Conservation (phyloP, 2,888 invertebrate genomes). For the Hirtodrosophila trivittata region DNA sequence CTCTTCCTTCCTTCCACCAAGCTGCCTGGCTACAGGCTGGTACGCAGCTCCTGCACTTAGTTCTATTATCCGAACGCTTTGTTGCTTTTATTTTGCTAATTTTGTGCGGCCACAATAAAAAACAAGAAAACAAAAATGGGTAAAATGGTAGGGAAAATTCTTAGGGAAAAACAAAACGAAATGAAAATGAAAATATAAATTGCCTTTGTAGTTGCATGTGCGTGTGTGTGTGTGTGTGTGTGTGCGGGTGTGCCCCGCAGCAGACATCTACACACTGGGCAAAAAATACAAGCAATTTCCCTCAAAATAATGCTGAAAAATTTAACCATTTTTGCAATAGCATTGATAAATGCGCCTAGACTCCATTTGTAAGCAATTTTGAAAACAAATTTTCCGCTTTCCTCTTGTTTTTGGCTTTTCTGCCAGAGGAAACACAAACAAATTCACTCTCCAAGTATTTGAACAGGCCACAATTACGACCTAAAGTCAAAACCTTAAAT, state of each 20-base stretch:
- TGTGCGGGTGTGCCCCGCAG: conserved; percentile 9
- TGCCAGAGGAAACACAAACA: not conserved
- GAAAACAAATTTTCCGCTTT: not conserved
- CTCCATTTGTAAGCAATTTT: conserved; percentile 36
- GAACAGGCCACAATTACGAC: not conserved
- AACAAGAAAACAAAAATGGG: conserved; percentile 46
- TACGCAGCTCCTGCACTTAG: conserved; percentile 63
- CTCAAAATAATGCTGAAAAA: conserved; percentile 7
- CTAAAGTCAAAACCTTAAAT: not conserved
- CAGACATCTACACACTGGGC: conserved; percentile 15
- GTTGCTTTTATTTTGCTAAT: conserved; percentile 61
- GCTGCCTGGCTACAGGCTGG: conserved; percentile 9
- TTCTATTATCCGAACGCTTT: conserved; percentile 63
- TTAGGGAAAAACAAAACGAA: conserved; percentile 25
- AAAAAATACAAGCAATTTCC: too few relatives aligned
- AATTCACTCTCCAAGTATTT: conserved; percentile 2
- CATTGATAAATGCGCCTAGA: conserved; percentile 19
- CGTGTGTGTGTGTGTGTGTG: conserved; percentile 7
- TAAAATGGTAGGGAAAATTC: conserved; percentile 27
- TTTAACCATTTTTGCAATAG: not conserved
- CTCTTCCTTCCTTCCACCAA: not conserved
- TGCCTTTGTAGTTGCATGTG: conserved; percentile 48
- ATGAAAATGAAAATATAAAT: conserved; percentile 69
- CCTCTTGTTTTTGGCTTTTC: too few relatives aligned
- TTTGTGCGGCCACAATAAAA: conserved; percentile 62